These are phyloP conservation scores for Danaus plexippus DNA, from an alignment of 1,140 invertebrate species.

Conservation along the genomic window DNA sequence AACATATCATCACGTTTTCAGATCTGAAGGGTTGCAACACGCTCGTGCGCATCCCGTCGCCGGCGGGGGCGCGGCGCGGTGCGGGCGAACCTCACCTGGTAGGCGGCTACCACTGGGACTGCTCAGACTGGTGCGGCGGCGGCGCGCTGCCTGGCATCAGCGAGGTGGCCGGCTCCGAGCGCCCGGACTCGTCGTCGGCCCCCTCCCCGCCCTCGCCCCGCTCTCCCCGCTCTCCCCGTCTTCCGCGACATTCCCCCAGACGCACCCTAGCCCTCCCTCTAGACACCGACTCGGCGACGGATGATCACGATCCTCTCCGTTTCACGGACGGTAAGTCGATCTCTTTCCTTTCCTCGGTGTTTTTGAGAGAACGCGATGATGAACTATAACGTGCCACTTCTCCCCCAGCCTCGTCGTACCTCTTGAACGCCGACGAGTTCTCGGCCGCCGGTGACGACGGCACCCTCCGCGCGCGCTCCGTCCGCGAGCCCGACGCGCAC, in stretches of 20 bases:
- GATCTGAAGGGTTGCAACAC: slow-evolving; percentile 50
- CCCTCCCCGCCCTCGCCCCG: slow-evolving; percentile 33
- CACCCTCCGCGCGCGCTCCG: slow-evolving; percentile 65
- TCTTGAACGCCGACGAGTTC: slow-evolving; percentile 88
- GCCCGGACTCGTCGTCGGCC: slow-evolving; percentile 84
- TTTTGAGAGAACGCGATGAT: not conserved
- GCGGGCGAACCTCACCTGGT: slow-evolving; percentile 41
- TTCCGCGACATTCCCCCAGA: slow-evolving; percentile 10
- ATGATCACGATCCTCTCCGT: slow-evolving; percentile 29
- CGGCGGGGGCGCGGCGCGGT: slow-evolving; percentile 24
- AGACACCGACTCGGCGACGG: slow-evolving; percentile 42
- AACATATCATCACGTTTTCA: slow-evolving; percentile 12
- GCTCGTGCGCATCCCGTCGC: slow-evolving; percentile 27
- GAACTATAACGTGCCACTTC: not conserved
- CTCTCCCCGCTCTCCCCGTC: slow-evolving; percentile 20
- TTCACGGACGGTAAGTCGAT: slow-evolving; percentile 33
- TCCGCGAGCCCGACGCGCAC: slow-evolving; percentile 57
- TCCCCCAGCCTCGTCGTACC: slow-evolving; percentile 77
- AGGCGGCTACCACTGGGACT: slow-evolving; percentile 92
- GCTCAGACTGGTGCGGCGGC: slow-evolving; percentile 91
- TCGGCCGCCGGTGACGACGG: slow-evolving; percentile 82
- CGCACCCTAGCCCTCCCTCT: slow-evolving; percentile 15
- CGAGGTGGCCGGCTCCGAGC: slow-evolving; percentile 87
- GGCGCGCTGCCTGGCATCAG: slow-evolving; percentile 91
- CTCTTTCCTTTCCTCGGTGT: not conserved